Base-by-base conservation (phyloP, 1,140 invertebrate species). In the Hyphantria cunea region DNA sequence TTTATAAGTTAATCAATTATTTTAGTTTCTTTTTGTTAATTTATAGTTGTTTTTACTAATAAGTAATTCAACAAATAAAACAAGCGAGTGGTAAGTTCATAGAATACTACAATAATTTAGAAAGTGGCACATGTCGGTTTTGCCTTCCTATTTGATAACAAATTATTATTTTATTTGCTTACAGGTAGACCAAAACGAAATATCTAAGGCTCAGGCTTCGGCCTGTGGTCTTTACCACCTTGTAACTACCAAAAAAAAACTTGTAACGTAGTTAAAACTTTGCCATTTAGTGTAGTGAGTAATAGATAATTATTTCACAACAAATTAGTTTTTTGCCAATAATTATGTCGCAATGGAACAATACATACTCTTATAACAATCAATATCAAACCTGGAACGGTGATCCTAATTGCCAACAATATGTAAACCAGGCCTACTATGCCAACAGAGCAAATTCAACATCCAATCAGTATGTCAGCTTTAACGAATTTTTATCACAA, bases 311-410 rank as follows among this genome's bases (percentile, higher is more conserved):
- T 69, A 78, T 86, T 86, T 82, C 80, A 79, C 70, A 80, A 86
- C 65, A 80, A 76, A 82, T 63, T 61, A 34, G 55, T 53, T 54
- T 72, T 33, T 42, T 33, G 33, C 15, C 54, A 74, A 15, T 13
- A 54, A 72, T 47, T 44, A 90, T 90, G 87, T 86, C 85, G 66
- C 82, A 89, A 70, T 90, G 87, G 87, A 90, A 88, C 60, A 87
- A 84, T 50, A 75, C 84, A 25, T 88, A 86, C 69, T 66, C 63
- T 64, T 86, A 84, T 58, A 82, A 85, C 59, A 80, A 78, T 64
- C 84, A 86, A 50, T 84, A 86, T 45, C 85, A 86, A 68, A 62
- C 53, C 15, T 90, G 85, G 85, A 84, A 87, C 56, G 72, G 75
- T 53, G 84, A 84, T 58, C 64, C 76, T 39, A 86, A 80, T 66